phyloP scores from a whole-genome alignment of 2,888 invertebrate genomes.

The Leptinotarsa juncta region DNA sequence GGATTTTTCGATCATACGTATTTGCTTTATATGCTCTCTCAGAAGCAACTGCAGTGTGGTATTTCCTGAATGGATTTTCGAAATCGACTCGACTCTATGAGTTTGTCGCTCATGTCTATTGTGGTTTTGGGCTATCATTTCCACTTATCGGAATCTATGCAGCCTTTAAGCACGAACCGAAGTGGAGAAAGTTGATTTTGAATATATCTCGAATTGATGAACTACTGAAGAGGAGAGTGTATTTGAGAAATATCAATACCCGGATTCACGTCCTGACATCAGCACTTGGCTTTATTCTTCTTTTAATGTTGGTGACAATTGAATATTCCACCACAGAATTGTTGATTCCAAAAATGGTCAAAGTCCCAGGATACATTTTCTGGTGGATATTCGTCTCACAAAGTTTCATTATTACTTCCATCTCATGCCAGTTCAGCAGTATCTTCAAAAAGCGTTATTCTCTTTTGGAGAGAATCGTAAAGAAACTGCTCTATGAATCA shows the following conservation, averaged over 20 bases:
- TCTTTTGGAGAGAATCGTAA: background rate
- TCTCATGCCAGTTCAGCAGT: background rate
- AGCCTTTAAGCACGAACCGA: background rate
- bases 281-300: background rate
- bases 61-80: background rate
- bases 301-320: background rate
- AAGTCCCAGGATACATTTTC: background rate
- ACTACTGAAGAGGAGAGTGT: background rate
- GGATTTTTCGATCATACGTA: background rate
- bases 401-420: background rate
- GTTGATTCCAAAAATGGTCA: background rate
- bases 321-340: background rate
- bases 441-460: background rate
- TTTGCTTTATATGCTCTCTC: background rate
- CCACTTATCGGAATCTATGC: background rate
- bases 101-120: background rate
- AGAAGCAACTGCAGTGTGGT: too few species aligned
- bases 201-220: background rate
- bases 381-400: background rate
- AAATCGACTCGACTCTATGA: background rate
- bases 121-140: background rate
- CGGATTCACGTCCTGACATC: background rate
- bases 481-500: background rate
- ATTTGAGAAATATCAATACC: background rate
- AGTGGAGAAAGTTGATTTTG: background rate